phyloP scores from a whole-genome alignment of 2,113 vertebrate genomes.

The Gallinago media region DNA sequence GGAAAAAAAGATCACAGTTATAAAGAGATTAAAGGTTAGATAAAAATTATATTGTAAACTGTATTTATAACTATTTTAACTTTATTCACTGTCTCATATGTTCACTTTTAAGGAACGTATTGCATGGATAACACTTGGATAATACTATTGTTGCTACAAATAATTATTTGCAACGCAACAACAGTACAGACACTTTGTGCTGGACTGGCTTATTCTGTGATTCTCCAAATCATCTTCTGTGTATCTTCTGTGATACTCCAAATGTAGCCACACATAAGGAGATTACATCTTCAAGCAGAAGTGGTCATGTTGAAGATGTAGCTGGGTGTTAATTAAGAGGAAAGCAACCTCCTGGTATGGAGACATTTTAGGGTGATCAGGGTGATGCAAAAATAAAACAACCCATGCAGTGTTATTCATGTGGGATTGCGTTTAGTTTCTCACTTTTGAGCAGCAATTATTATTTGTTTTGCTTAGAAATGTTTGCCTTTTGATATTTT shows the following conservation, averaged over 20 bases:
- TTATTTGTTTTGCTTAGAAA: not conserved
- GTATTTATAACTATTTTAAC: not conserved
- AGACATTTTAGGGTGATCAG: not conserved
- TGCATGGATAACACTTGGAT: not conserved
- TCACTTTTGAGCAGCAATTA: not conserved
- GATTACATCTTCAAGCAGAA: not conserved
- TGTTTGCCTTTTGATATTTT: not conserved
- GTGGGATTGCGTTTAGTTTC: not conserved
- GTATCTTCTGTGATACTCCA: no score
- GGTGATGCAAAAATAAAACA: not conserved
- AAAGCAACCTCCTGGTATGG: not conserved
- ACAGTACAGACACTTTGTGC: not conserved
- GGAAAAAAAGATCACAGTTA: not conserved
- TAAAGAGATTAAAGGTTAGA: not conserved
- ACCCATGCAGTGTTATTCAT: not conserved
- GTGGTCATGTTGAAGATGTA: not conserved
- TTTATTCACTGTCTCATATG: not conserved
- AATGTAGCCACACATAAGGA: not conserved
- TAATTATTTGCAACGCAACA: not conserved
- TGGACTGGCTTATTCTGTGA: not conserved
- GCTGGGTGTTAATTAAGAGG: not conserved
- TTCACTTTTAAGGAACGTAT: not conserved
- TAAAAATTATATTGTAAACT: not conserved
- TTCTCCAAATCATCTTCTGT: no score
- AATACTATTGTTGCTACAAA: not conserved